Evolutionary conservation across 2,113 vertebrate genomes (phyloP).

Genomic region (Rhynchopsitta pachyrhyncha): DNA sequence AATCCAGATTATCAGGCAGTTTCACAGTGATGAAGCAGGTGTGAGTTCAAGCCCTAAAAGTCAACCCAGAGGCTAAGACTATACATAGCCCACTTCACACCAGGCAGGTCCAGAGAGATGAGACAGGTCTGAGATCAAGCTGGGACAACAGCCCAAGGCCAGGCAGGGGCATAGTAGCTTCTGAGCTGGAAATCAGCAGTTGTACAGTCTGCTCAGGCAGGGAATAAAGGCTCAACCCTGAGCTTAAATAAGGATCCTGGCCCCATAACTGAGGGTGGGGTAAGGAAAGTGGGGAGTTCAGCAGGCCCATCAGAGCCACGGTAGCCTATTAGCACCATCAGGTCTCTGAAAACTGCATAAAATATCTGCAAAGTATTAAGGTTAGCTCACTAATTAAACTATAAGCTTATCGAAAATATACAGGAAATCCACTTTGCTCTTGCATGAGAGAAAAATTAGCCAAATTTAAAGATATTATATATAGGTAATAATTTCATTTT

Average conservation of each 20-base stretch:
- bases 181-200: background rate
- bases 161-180: rapidly evolving
- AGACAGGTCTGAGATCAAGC: background rate
- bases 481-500: background rate
- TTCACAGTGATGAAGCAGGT: background rate
- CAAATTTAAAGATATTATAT: background rate
- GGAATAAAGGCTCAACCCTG: background rate
- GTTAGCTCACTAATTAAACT: background rate
- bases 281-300: background rate
- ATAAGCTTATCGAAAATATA: background rate
- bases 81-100: background rate
- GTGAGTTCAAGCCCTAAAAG: background rate
- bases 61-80: background rate
- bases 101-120: background rate
- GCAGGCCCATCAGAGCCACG: background rate
- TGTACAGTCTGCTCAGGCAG: background rate
- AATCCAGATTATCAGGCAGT: background rate
- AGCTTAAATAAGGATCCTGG: background rate
- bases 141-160: too few relatives aligned
- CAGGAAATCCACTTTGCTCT: background rate
- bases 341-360: background rate
- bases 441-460: background rate
- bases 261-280: background rate
- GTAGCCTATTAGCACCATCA: background rate
- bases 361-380: background rate